Evolutionary conservation across 2,113 vertebrate genomes (phyloP).

Genomic region (Paratilapia polleni): DNA sequence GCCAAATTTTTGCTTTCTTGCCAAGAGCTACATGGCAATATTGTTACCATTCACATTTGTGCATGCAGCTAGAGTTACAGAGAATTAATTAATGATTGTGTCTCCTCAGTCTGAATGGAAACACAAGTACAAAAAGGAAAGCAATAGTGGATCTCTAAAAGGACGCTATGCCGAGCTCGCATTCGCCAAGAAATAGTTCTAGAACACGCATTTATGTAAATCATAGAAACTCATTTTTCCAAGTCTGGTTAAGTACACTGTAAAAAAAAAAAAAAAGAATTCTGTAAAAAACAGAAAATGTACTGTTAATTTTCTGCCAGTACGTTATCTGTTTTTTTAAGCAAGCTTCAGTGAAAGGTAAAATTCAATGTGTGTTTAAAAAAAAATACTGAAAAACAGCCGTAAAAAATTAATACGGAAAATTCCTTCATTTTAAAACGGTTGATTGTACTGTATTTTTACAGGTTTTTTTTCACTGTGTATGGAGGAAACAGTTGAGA

Average conservation of each 20-base stretch:
- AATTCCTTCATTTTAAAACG: too few species aligned
- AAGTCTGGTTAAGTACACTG: not conserved
- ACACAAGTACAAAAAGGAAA: not conserved
- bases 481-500: not conserved
- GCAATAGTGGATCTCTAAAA: not conserved
- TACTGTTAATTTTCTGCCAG: too few species aligned
- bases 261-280: too few species aligned
- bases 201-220: not conserved
- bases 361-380: too few species aligned
- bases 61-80: not conserved
- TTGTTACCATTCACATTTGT: not conserved
- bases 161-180: not conserved
- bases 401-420: too few species aligned
- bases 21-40: not conserved
- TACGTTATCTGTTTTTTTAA: too few species aligned
- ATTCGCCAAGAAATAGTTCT: not conserved
- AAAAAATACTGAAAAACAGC: too few species aligned
- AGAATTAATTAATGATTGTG: not conserved
- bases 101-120: not conserved
- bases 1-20: not conserved
- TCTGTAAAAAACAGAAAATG: too few species aligned
- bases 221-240: not conserved
- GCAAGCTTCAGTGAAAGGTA: too few species aligned
- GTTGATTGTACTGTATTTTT: too few species aligned
- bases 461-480: too few species aligned